Conservation (phyloP, 1,140 invertebrate species). For the Drosophila ercepeae region DNA sequence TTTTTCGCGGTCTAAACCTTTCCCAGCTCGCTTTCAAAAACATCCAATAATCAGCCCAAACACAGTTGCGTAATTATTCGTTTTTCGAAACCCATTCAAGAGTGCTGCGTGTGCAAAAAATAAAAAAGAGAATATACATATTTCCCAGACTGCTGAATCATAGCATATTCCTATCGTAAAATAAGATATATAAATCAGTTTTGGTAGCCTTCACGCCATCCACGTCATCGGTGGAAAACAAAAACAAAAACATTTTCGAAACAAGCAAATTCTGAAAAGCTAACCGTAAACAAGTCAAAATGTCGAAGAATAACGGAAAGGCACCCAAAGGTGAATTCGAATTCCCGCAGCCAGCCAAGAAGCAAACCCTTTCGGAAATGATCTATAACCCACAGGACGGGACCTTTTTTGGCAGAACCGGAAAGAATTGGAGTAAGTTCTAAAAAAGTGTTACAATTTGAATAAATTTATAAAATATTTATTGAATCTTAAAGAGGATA, state of each 20-base stretch:
- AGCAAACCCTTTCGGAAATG: constrained; percentile 85
- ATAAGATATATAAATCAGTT: constrained; percentile 43
- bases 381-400: constrained; percentile 88
- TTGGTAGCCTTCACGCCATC: constrained; percentile 50
- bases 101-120: constrained; percentile 36
- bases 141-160: constrained; percentile 41
- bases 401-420: constrained; percentile 88
- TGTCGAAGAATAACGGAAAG: constrained; percentile 80
- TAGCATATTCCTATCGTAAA: constrained; percentile 17
- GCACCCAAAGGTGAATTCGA: constrained; percentile 83
- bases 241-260: constrained; percentile 39
- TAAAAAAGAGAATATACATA: constrained; percentile 28
- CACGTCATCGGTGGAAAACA: constrained; percentile 54
- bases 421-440: constrained; percentile 90
- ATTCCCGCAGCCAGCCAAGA: constrained; percentile 85
- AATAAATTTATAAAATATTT: too few relatives aligned
- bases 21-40: neutral
- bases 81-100: constrained; percentile 36
- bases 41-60: neutral
- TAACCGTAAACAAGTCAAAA: constrained; percentile 45
- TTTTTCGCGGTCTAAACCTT: constrained; percentile 21
- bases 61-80: constrained; percentile 51
- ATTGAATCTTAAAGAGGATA: too few relatives aligned
- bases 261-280: constrained; percentile 1
- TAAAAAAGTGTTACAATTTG: too few relatives aligned